Base-by-base conservation (phyloP, 1,140 invertebrate genomes). In the Tenebrio molitor region DNA sequence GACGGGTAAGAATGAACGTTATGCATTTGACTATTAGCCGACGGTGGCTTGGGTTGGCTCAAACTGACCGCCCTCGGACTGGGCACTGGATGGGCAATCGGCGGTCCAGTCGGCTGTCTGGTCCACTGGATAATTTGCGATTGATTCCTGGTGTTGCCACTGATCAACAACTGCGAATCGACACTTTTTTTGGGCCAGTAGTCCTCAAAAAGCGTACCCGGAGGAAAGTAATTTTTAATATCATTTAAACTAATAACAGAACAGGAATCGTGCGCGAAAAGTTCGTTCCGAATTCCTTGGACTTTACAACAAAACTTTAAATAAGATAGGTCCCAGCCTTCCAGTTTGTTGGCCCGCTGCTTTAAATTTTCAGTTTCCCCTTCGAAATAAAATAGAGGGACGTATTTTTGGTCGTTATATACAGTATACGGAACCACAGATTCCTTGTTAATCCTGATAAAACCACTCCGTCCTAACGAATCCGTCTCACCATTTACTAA, bases 291-390 rank as follows among this genome's bases (percentile, higher is more conserved):
- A 63, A 96, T 96, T 58, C 94, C 95, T 86, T 96, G 95, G 64
- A 95, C 94, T 84, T 96, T 96, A 85, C 95, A 96, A 84, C 95
- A 96, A 81, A 97, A 95, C 83, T 96, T 96, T 42, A 97, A 86
- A 83, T 97, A 97, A 0, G 94, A 93, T 42, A 97, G 82, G 84
- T 96, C 94, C 95, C 95, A 97, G 44, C 93, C 93, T 78, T 93
- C 92, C 33, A 96, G 84, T 79, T 92, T 90, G 79, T 94, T 90
- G 33, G 94, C 92, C 80, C 95, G 95, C 36, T 91, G 87, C 80
- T 95, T 95, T 0, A 95, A 85, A 83, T 94, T 95, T 80, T 96
- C 93, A 0, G 93, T 95, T 86, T 97, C 95, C 71, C 94, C 94
- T 85, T 96, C 94, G 81, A 97, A 96, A 82, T 96, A 96, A 84